Base-by-base conservation (phyloP, 2,797 vertebrate species). In the Florisuga fusca region DNA sequence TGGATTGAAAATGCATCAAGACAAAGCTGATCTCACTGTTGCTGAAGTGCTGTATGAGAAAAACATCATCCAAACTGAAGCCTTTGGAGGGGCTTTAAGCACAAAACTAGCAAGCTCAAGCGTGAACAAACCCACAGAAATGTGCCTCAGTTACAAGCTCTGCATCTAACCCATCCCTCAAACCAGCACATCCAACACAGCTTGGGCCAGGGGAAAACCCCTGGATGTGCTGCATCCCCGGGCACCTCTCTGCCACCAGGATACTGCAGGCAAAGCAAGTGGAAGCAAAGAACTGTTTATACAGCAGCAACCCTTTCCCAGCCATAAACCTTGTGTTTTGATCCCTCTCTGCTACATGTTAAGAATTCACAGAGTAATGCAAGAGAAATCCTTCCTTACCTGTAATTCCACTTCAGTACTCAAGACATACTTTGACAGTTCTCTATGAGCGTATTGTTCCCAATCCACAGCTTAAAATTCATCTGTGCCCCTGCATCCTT, bases 41-140 rank as follows among this genome's bases (percentile, higher is more conserved):
- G 4, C 0, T 16, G 34, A 67, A 23, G 21, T 1, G 22, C 34
- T 41, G 12, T 3, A 29, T 26, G 7, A n/a, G 36, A 8, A 62
- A 29, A n/a, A 45, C 21, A 33, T 10, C 18, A 38, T 11, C 48
- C 63, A 22, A 45, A 36, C 17, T 4, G 53, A 29, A 84, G 41
- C 31, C 27, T 38, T 22, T 8, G 57, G 74, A 50, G 3, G 12
- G 34, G 55, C 10, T 80, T 22, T 58, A 48, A 57, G 61, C 36
- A 25, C 36, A 69, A 36, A 58, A 21, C 23, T n/a, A 55, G 29
- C 9, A 41, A 23, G 25, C 48, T 67, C 48, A 31, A 27, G 15
- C 0, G 0, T 4, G 17, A 45, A 31, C 1, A 4, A 50, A 29
- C 41, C 17, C 2, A 0, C 9, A 9, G 23, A 54, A 59, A 27